Evolutionary conservation across 2,113 vertebrate species (phyloP).

Genomic region (Agelaius tricolor): DNA sequence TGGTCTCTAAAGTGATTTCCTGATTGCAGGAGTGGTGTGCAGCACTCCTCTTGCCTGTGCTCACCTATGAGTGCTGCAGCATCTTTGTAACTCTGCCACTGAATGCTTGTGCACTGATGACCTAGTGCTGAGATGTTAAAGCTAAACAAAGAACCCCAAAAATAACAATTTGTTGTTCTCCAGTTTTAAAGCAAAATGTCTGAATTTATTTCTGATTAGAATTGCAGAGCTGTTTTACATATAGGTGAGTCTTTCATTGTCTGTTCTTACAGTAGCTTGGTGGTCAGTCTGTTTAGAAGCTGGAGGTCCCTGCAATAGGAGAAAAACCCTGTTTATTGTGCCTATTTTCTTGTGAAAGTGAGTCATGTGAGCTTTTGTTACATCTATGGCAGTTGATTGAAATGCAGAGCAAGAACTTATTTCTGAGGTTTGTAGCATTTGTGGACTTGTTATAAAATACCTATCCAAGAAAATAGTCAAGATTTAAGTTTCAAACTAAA

Average conservation of each 20-base stretch:
- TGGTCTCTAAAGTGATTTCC: background rate
- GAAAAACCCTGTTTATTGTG: background rate
- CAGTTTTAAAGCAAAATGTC: background rate
- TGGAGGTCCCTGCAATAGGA: background rate
- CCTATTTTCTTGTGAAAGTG: background rate
- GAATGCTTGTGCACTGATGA: background rate
- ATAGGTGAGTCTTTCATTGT: background rate
- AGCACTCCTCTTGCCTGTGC: rapidly evolving
- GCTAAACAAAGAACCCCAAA: background rate
- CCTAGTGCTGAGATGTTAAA: background rate
- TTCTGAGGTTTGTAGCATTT: background rate
- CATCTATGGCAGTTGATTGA: background rate
- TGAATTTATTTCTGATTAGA: background rate
- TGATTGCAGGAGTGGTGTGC: background rate
- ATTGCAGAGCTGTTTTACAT: background rate
- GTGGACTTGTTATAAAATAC: background rate
- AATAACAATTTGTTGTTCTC: background rate
- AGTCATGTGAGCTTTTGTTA: background rate
- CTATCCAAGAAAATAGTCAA: background rate
- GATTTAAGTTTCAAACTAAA: background rate
- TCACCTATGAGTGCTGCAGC: background rate
- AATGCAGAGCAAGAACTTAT: background rate
- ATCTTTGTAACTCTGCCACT: background rate
- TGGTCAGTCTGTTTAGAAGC: background rate
- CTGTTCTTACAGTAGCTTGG: background rate